Conservation (phyloP, 2,888 invertebrate genomes). For the Cryptosula pallasiana region DNA sequence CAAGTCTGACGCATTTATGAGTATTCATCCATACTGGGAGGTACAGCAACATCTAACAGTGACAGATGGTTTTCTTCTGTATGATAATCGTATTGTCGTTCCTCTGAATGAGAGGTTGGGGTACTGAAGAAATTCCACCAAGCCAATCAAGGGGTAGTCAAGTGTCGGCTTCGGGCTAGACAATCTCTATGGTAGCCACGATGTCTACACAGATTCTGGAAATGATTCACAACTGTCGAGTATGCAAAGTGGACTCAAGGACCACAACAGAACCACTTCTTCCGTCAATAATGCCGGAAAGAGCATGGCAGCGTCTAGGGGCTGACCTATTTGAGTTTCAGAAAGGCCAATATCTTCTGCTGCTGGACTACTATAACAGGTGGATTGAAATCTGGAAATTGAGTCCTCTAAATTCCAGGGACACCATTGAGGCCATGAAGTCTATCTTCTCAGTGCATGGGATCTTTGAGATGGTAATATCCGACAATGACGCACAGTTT, state of each 20-base stretch:
- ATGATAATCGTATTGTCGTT: neutral
- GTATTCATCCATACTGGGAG: neutral
- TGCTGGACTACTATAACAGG: neutral
- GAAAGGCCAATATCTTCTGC: neutral
- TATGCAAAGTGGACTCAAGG: neutral
- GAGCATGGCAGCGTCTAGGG: neutral
- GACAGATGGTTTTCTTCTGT: neutral
- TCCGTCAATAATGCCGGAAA: neutral
- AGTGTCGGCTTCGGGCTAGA: neutral
- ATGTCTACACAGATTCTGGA: neutral
- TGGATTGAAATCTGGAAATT: neutral
- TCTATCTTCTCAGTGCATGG: neutral
- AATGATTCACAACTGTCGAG: neutral
- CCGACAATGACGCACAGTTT: too few species aligned
- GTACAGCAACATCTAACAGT: neutral
- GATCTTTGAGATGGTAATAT: neutral
- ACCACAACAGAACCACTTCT: neutral
- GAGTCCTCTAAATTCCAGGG: neutral
- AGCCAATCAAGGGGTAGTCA: neutral
- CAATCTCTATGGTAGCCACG: neutral
- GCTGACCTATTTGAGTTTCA: slow-evolving; percentile 2
- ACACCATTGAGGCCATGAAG: neutral
- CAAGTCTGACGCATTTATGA: neutral
- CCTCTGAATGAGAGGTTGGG: neutral
- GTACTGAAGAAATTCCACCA: neutral